Percentiles rank a stretch among this genome's conserved stretches.
Conservation (phyloP, 2,113 vertebrate genomes). For the Epinephelus moara region DNA sequence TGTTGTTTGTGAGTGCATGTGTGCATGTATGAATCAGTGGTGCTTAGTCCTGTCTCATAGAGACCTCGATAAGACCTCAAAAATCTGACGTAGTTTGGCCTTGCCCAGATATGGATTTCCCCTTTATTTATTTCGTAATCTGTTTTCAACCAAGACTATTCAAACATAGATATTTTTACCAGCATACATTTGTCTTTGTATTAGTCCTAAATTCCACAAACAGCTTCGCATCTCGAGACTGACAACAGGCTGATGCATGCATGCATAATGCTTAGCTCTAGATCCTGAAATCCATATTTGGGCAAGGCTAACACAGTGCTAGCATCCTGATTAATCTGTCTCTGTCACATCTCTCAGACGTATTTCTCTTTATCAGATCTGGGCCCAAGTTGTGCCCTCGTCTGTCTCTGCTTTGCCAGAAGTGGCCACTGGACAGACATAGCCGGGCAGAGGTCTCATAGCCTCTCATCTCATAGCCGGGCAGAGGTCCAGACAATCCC, state of each 20-base stretch:
- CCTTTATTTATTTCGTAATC: background rate
- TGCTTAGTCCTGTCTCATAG: conserved; percentile 7
- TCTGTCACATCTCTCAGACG: conserved; percentile 37
- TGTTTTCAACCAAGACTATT: background rate
- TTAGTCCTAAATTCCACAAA: background rate
- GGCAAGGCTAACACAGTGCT: conserved; percentile 3
- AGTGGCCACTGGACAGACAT: conserved; percentile 46
- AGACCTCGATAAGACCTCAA: background rate
- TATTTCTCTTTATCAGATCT: conserved; percentile 60
- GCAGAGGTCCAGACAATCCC: conserved; percentile 52
- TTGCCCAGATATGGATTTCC: background rate
- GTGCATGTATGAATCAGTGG: conserved; percentile 33
- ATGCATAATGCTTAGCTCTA: background rate
- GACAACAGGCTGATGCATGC: conserved; percentile 3
- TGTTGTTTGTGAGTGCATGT: background rate
- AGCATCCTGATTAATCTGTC: conserved; percentile 33
- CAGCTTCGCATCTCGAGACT: background rate
- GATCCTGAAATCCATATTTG: conserved; percentile 26
- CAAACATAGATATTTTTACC: background rate
- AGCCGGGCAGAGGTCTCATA: conserved; percentile 30
- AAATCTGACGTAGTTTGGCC: background rate
- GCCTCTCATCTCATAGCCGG: conserved; percentile 49
- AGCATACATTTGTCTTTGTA: background rate
- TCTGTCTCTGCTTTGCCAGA: conserved; percentile 40
- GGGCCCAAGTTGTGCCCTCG: conserved; percentile 36